These are phyloP conservation scores for Allygus modestus DNA, from an alignment of 2,888 invertebrate species.

Conservation along the genomic window DNA sequence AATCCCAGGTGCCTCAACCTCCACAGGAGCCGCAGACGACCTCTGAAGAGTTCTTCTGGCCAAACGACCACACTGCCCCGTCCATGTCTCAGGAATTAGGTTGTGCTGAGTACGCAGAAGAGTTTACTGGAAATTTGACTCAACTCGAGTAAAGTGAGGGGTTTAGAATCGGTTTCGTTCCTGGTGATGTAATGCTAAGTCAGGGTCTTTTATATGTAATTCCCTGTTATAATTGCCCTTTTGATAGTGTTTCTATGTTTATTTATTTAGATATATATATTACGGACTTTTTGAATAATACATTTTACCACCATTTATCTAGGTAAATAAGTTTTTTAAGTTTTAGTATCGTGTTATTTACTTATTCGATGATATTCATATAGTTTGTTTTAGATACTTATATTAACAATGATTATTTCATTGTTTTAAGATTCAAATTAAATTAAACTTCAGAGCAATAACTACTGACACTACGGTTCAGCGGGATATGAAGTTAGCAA, in stretches of 20 bases:
- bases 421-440: too few species aligned
- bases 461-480: too few species aligned
- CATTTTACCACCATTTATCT: too few species aligned
- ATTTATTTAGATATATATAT: background rate
- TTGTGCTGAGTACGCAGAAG: constrained; percentile 1
- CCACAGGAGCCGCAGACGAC: constrained; percentile 11
- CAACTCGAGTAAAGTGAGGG: background rate
- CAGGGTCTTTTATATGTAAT: constrained; percentile 3
- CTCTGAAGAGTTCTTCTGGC: constrained; percentile 24
- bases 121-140: constrained; percentile 5
- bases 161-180: constrained; percentile 13
- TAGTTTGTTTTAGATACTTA: too few species aligned
- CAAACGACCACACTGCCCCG: background rate
- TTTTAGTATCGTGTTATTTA: too few species aligned
- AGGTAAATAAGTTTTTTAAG: too few species aligned
- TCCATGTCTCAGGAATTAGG: constrained; percentile 16
- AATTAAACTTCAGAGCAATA: too few species aligned
- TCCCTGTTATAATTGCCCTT: background rate
- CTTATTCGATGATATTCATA: too few species aligned
- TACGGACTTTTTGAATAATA: too few species aligned
- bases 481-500: too few species aligned
- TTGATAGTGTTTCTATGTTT: background rate
- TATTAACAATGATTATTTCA: too few species aligned
- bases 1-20: background rate
- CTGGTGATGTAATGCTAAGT: constrained; percentile 35